These are phyloP conservation scores for Danio albolineatus DNA, from an alignment of 2,797 vertebrate genomes.

Conservation along the genomic window DNA sequence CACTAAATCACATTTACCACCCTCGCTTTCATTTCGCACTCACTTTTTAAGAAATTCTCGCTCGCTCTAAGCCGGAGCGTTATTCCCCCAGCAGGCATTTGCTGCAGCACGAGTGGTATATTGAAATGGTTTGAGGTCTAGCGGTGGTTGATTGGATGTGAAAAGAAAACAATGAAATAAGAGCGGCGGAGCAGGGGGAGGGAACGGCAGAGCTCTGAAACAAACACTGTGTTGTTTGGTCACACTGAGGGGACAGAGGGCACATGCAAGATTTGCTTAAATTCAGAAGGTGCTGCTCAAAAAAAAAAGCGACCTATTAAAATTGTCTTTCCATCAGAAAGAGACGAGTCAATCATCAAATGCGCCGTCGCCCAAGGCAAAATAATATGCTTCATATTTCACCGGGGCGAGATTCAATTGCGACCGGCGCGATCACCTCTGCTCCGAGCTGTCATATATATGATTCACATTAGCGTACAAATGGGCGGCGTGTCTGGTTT, in stretches of 20 bases:
- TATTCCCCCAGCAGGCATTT: slow-evolving; percentile 68
- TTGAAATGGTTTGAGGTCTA: slow-evolving; percentile 84
- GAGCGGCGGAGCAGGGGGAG: slow-evolving; percentile 72
- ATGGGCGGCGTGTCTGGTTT: slow-evolving; percentile 23
- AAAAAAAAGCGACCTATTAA: slow-evolving; percentile 50
- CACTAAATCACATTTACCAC: slow-evolving; percentile 35
- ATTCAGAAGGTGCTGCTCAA: neutral
- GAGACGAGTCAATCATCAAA: slow-evolving; percentile 71
- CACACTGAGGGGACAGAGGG: slow-evolving; percentile 39
- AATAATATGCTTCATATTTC: slow-evolving; percentile 61
- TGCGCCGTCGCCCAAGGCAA: slow-evolving; percentile 59
- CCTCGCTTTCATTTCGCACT: neutral
- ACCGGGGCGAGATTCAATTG: slow-evolving; percentile 71
- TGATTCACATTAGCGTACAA: slow-evolving; percentile 46
- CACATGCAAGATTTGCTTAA: slow-evolving; percentile 21
- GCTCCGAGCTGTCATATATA: slow-evolving; percentile 72
- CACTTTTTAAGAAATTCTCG: slow-evolving; percentile 44
- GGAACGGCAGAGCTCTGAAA: slow-evolving; percentile 69
- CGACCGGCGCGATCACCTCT: slow-evolving; percentile 65
- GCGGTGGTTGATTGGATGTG: slow-evolving; percentile 83
- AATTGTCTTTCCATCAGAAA: slow-evolving; percentile 32
- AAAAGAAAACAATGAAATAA: slow-evolving; percentile 82
- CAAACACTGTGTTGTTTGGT: slow-evolving; percentile 68
- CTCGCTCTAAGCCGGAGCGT: slow-evolving; percentile 39
- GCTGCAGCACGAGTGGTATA: slow-evolving; percentile 78